These are phyloP conservation scores for Prosapia bicincta DNA, from an alignment of 2,888 invertebrate species.

Conservation along the genomic window DNA sequence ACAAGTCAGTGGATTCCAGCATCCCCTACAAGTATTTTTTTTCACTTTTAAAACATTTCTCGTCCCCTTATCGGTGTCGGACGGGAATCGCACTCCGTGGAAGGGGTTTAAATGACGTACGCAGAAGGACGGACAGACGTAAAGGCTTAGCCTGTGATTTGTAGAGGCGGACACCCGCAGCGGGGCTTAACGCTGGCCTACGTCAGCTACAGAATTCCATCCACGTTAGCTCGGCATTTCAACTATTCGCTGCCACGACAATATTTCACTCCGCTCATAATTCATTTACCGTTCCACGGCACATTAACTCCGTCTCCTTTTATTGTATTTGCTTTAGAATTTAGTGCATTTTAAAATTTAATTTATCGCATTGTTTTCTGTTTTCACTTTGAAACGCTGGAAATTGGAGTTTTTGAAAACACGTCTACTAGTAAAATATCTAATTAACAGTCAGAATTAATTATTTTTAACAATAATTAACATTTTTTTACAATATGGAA, in stretches of 20 bases:
- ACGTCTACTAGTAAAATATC: no score
- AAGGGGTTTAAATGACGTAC: not conserved
- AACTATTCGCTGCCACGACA: not conserved
- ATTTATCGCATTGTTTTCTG: not conserved
- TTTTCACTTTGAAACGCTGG: no score
- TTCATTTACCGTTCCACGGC: not conserved
- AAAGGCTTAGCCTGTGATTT: not conserved
- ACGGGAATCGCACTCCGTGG: not conserved
- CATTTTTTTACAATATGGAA: no score
- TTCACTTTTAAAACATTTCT: no score
- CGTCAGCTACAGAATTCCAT: not conserved
- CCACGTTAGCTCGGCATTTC: not conserved
- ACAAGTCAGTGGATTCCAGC: not conserved
- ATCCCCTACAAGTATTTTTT: no score
- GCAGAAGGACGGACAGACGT: not conserved
- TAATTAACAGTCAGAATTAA: no score
- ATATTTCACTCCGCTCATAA: not conserved
- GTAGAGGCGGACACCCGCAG: not conserved
- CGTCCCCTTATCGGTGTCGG: not conserved
- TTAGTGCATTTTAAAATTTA: not conserved
- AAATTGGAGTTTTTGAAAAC: no score
- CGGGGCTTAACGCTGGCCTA: not conserved
- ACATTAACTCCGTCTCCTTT: not conserved
- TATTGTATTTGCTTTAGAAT: not conserved
- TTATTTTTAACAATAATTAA: no score